Base-by-base conservation (phyloP, 2,797 vertebrate species). In the Prunella strophiata region DNA sequence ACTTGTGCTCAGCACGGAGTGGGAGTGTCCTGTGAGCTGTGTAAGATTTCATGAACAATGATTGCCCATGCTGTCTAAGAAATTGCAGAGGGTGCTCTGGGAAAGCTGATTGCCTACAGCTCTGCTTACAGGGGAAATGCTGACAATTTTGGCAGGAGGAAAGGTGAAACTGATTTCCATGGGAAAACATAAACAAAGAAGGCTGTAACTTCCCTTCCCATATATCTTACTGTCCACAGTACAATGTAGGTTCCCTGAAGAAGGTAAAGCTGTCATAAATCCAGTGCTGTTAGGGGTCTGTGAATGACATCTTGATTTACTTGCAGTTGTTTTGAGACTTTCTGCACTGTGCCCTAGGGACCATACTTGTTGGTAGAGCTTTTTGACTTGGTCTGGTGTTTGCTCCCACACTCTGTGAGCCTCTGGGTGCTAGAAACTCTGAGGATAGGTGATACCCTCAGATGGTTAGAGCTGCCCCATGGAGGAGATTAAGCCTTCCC, bases 261-360 rank as follows among this genome's bases (percentile, higher is more conserved):
- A 74, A 84, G 13, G 54, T 61, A 80, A 57, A 73, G 16, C 29
- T 83, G 19, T 51, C 15, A 0, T 27, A 61, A 85, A 47, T n/a
- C 38, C 36, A 23, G 1, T 52, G 32, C 30, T 71, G 13, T 52
- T 74, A 13, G 3, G 18, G 65, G 73, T 40, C 67, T 58, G 5
- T 27, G 22, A 55, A 11, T 4, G 3, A 70, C 9, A 30, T 52
- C 19, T 73, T 50, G 34, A 66, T 83, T 71, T 76, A 65, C 26
- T 21, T 83, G 36, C 32, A 61, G 14, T 14, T 61, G 5, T 73
- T 77, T 42, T 0, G 0, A 85, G 54, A 42, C 16, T 26, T 82
- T 66, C 55, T 40, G 22, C 48, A 27, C 23, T 0, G 0, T 32
- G 38, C 11, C 45, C 2, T 36, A 38, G 40, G 32, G 32, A 70